phyloP scores from a whole-genome alignment of 1,140 invertebrate genomes.

The Plodia interpunctella region DNA sequence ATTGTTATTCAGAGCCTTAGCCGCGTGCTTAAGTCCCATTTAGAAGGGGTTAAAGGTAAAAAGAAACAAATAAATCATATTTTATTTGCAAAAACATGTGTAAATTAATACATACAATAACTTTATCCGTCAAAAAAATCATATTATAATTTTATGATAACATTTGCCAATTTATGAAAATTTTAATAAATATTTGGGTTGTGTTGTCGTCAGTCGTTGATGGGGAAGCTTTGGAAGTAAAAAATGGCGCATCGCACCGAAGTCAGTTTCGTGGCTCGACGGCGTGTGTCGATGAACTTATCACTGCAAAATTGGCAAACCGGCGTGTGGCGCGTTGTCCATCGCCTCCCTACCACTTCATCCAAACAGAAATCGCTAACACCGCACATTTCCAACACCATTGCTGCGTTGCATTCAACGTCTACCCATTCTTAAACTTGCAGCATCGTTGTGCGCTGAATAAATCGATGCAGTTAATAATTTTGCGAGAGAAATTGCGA shows the following conservation, averaged over 20 bases:
- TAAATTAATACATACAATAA: too few species aligned
- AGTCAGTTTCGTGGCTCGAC: conserved; percentile 41
- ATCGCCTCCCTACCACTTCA: conserved; percentile 23
- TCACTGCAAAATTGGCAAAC: conserved; percentile 69
- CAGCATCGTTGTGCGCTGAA: conserved; percentile 29
- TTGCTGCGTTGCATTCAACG: neutral
- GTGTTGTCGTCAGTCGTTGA: too few species aligned
- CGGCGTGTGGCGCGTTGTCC: conserved; percentile 39
- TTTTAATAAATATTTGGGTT: too few species aligned
- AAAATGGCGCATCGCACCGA: conserved; percentile 47
- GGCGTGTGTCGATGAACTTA: conserved; percentile 63
- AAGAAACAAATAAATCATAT: too few species aligned
- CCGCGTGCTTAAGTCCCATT: too few species aligned
- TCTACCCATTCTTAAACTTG: neutral
- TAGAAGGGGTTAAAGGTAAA: too few species aligned
- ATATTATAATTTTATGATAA: too few species aligned
- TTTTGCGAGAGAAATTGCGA: conserved; percentile 23
- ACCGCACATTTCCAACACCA: neutral
- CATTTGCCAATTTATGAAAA: too few species aligned
- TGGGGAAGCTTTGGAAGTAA: too few species aligned
- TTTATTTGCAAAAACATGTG: too few species aligned
- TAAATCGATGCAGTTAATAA: conserved; percentile 6
- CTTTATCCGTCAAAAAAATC: too few species aligned
- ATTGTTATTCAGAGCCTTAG: too few species aligned
- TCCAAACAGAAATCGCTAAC: neutral